Base-by-base conservation (phyloP, 2,113 vertebrate species). In the Stigmatopora nigra region DNA sequence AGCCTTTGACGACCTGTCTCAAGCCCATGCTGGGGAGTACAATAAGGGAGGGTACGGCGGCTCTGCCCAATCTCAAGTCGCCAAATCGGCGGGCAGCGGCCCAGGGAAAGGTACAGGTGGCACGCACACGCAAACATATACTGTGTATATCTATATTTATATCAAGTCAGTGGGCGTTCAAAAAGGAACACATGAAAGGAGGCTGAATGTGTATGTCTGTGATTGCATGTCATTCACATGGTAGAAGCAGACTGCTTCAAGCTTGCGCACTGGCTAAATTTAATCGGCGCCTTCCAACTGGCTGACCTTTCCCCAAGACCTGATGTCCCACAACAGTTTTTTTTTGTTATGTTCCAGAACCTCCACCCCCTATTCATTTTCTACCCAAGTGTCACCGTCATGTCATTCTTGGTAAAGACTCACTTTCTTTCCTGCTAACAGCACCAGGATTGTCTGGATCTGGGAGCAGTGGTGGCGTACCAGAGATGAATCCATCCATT, bases 1-100 rank as follows among this genome's bases (percentile, higher is more conserved):
- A 99, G 96, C 94, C 82, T 98, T 96, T 51, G 95, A 99, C 41
- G 97, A 99, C 88, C 86, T 98, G 84, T 91, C 92, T 49, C 95
- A 96, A 88, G 94, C 92, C 82, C 92, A 94, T 0, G 91, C 90
- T 59, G 92, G 91, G 64, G 97, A 99, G 75, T 99, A 97, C 89
- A 91, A 88, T 88, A 99, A 99, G 90, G 93, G 93, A 83, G 93
- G 91, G 78, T 99, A 98, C 82, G 92, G 92, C 85, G 92, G 92
- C 72, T 92, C 93, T 79, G 92, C 92, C 65, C 97, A 95, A 90
- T 90, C 94, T 86, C 93, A 96, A 89, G 22, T 56, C 22, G 93
- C 87, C 91, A 98, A 98, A 88, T 85, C 93, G 78, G 83, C 93
- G 73, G 91, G 91, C 79, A 87, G 92, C 84, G 95, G 92, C 85